Percentiles rank a stretch among this genome's conserved stretches.
phyloP scores from a whole-genome alignment of 2,113 vertebrate genomes.

The Cepphus grylle region DNA sequence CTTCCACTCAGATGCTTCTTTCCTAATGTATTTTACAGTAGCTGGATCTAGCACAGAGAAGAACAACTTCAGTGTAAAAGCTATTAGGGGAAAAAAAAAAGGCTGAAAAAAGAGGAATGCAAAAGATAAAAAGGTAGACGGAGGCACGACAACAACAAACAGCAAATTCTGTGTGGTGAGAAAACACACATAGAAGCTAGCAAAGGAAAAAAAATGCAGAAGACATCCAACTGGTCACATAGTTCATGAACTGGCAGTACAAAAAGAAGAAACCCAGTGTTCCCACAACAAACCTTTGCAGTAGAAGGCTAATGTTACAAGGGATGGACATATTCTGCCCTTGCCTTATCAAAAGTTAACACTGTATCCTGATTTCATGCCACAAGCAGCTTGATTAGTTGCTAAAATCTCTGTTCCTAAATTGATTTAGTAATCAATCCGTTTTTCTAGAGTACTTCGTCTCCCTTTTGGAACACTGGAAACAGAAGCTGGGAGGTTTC shows the following conservation, averaged over 20 bases:
- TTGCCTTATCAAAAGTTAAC: neutral
- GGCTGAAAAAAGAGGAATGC: neutral
- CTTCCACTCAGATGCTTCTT: neutral
- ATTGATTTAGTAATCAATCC: neutral
- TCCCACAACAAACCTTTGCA: neutral
- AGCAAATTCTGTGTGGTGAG: neutral
- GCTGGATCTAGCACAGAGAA: neutral
- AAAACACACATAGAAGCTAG: neutral
- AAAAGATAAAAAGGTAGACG: neutral
- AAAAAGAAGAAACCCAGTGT: neutral
- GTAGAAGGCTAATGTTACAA: neutral
- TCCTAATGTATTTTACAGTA: neutral
- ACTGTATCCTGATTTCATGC: neutral
- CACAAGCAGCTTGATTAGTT: neutral
- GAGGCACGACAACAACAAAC: neutral
- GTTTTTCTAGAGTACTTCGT: neutral
- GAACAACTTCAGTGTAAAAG: neutral
- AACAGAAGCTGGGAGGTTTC: neutral
- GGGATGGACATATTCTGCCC: neutral
- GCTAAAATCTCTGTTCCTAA: neutral
- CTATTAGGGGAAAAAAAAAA: neutral
- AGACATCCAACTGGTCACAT: neutral
- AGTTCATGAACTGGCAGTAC: neutral
- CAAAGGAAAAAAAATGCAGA: neutral
- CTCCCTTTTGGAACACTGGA: neutral